Conservation (phyloP, 2,888 invertebrate species). For the Dryobotodes eremita region DNA sequence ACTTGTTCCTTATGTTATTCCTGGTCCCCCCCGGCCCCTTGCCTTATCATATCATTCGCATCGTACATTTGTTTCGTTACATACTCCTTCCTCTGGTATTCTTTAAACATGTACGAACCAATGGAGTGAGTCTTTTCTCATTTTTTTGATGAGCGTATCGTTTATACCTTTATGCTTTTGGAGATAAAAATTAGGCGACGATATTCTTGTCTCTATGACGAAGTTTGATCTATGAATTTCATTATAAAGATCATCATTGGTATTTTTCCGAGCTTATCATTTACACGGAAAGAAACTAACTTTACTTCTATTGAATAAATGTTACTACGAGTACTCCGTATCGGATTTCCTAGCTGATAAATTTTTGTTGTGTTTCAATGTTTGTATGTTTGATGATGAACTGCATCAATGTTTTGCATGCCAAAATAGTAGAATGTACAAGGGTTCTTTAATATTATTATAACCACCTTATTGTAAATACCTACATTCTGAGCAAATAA, state of each 20-base stretch:
- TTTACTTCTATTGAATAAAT: too few relatives aligned
- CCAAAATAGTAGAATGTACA: too few relatives aligned
- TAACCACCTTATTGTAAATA: too few relatives aligned
- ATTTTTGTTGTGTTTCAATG: too few relatives aligned
- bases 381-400: too few relatives aligned
- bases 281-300: too few relatives aligned
- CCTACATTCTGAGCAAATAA: too few relatives aligned
- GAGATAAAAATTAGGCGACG: neutral
- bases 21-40: neutral
- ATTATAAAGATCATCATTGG: neutral
- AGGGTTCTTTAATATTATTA: too few relatives aligned
- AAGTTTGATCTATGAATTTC: neutral
- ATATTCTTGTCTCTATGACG: neutral
- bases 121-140: conserved; percentile 31
- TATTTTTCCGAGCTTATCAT: neutral
- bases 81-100: conserved; percentile 3
- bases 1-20: conserved; percentile 6
- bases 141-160: conserved; percentile 5
- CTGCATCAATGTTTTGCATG: too few relatives aligned
- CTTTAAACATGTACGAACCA: conserved; percentile 5
- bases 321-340: too few relatives aligned
- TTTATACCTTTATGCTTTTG: conserved; percentile 20
- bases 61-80: conserved; percentile 38
- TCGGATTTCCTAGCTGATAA: too few relatives aligned
- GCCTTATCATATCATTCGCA: conserved; percentile 32